A percentile compares a stretch with the other conserved stretches of the same genome.
Evolutionary conservation across 2,888 invertebrate species (phyloP).

Genomic region (Kuschelorhynchus macadamiae): DNA sequence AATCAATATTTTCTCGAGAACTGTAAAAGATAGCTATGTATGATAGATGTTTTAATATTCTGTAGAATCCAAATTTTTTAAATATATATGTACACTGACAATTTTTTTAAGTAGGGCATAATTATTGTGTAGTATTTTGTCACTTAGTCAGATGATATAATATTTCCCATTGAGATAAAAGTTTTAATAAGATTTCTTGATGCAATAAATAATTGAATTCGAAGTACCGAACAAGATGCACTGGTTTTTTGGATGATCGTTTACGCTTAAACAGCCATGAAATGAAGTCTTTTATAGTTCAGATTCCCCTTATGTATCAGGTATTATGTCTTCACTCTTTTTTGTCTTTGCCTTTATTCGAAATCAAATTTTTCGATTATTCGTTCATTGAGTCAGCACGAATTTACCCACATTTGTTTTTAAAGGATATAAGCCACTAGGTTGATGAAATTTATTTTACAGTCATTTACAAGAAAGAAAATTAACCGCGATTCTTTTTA

Average conservation of each 20-base stretch:
- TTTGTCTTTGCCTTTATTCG: conserved; percentile 61
- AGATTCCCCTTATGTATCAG: conserved; percentile 52
- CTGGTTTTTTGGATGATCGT: conserved; percentile 55
- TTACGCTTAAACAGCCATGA: conserved; percentile 64
- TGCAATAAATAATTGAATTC: conserved; percentile 62
- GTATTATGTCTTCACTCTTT: conserved; percentile 57
- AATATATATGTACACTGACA: no score
- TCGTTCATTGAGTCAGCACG: conserved; percentile 61
- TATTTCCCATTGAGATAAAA: conserved; percentile 49
- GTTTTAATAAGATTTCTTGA: conserved; percentile 12
- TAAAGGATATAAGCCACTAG: no score
- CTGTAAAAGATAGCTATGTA: no score
- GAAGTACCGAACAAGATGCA: conserved; percentile 58
- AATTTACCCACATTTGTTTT: conserved; percentile 42
- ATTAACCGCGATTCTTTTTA: no score
- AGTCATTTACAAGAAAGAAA: no score
- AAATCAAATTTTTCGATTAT: conserved; percentile 62
- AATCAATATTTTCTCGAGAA: no score
- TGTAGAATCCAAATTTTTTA: no score
- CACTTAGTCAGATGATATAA: not conserved
- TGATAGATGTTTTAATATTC: no score
- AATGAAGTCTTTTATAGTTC: conserved; percentile 66
- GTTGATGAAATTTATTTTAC: no score
- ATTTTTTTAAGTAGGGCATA: no score
- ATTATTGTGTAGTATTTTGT: no score